Evolutionary conservation across 2,888 invertebrate species (phyloP), one percentile per base, ranked within the genome.

Genomic region (Cistogaster globosa): DNA sequence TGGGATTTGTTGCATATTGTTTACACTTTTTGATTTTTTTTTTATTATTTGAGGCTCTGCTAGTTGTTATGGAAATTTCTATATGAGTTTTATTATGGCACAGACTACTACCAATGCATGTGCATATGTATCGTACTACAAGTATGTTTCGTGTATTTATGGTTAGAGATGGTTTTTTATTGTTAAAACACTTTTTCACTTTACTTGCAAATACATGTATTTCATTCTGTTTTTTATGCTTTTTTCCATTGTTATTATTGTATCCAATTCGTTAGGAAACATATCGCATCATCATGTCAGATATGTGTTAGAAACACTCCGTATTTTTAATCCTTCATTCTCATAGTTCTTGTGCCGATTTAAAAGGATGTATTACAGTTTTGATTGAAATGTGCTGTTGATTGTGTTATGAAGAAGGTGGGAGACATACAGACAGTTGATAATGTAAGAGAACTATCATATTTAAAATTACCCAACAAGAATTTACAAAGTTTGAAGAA

Each of bases 1-100:
- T 69, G 38, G 82, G 76, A 75, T 87, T 86, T 84, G 82, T 86
- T 86, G 86, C 83, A 86, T 86, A 84, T 77, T 87, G 87, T 87
- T 86, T 87, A 87, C 87, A 83, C 86, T 80, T 87, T 81, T 84
- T 67, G 20, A 53, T 51, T 18, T 60, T 76, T 55, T 72, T 67
- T 60, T 53, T 42, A 57, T 11, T 11, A 12, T 55, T 6, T 32
- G 20, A 80, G 67, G 42, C 80, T 55, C 18, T 80, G 84, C 77
- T 78, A 63, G 86, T 87, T 87, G 85, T 69, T 87, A 86, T 86
- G 86, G 85, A 86, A 84, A 84, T 86, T 71, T 58, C 32, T 83
- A 16, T 57, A 72, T 60, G 72, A 76, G 51, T 74, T 68, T 72
- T 57, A 55, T 82, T 57, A 48, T 65, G 57, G 38, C 48, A 53